These are phyloP conservation scores for Drosophila quadrilineata DNA, from an alignment of 1,140 invertebrate species.

Conservation along the genomic window DNA sequence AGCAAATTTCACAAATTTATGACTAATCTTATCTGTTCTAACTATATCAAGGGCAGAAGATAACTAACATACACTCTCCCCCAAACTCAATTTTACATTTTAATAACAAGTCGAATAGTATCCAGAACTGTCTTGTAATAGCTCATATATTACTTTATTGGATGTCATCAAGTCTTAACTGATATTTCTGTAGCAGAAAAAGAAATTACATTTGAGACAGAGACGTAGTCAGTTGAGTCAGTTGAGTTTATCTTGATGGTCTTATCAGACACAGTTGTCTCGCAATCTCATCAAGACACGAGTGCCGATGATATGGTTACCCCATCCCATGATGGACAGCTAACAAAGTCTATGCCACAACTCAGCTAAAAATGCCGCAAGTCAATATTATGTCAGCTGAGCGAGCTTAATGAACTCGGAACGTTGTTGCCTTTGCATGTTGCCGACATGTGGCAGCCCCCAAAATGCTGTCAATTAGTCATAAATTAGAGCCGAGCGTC, in stretches of 20 bases:
- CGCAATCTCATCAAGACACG: conserved; percentile 18
- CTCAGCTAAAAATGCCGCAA: conserved; percentile 15
- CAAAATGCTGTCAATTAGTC: conserved; percentile 16
- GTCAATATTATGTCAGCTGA: conserved; percentile 7
- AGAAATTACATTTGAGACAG: too few species aligned
- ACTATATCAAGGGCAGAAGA: too few species aligned
- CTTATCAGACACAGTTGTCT: conserved; percentile 20
- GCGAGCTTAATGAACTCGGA: conserved; percentile 8
- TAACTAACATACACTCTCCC: too few species aligned
- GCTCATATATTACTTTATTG: too few species aligned
- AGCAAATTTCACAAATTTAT: too few species aligned
- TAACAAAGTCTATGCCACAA: not conserved
- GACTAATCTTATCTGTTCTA: too few species aligned
- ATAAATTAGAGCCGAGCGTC: conserved; percentile 10
- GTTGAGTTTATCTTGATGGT: not conserved
- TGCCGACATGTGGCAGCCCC: not conserved
- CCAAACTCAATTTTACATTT: too few species aligned
- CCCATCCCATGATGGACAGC: conserved; percentile 17
- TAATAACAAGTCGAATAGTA: too few species aligned
- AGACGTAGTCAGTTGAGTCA: conserved; percentile 4
- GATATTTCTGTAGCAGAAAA: too few species aligned
- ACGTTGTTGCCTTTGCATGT: not conserved
- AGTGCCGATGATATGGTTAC: conserved; percentile 2
- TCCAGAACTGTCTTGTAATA: too few species aligned
- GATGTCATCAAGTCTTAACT: too few species aligned